Base-by-base conservation (phyloP, 2,113 vertebrate genomes). In the Gavialis gangeticus region DNA sequence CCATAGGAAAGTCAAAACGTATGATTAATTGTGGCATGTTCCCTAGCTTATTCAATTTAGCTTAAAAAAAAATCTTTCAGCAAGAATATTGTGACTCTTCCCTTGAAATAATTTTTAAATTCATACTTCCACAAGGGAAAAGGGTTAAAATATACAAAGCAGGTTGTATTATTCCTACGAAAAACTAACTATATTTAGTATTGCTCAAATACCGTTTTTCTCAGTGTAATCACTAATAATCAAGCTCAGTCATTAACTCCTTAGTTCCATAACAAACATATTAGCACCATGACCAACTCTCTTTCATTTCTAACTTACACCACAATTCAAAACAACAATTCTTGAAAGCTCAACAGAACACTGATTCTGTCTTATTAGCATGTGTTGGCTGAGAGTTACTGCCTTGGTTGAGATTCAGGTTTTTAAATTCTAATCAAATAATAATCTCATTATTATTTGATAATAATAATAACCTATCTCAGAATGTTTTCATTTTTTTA, bases 1-100 rank as follows among this genome's bases (percentile, higher is more conserved):
- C 96, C 91, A 96, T 28, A 85, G 91, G 91, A 96, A 96, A 94
- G 59, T 85, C 89, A 93, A 92, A 91, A 17, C 75, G 28, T 95
- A 58, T 94, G 96, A 96, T 95, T 96, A 95, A 96, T 95, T 95
- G 94, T 93, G 80, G 78, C 78, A 73, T 91, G 96, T 94, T 94
- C 88, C 94, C 93, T 87, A 79, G 89, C 69, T 93, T 93, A 89
- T 90, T 95, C 75, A 91, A 73, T 92, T 90, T 89, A 81, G 84
- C 59, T 82, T 90, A 73, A 46, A 46, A 46, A 46, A 46, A 54
- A 89, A 92, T 89, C 76, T 93, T 94, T 95, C 85, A 96, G 82
- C 85, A 95, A 85, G 75, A 88, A 90, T 94, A 92, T 90, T 79
- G 85, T 85, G 94, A 91, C 79, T 95, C 92, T 88, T 22, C 8